A percentile compares a stretch with the other conserved stretches of the same genome.
These are phyloP conservation scores for Steatornis caripensis DNA, from an alignment of 2,113 vertebrate genomes.

Conservation along the genomic window DNA sequence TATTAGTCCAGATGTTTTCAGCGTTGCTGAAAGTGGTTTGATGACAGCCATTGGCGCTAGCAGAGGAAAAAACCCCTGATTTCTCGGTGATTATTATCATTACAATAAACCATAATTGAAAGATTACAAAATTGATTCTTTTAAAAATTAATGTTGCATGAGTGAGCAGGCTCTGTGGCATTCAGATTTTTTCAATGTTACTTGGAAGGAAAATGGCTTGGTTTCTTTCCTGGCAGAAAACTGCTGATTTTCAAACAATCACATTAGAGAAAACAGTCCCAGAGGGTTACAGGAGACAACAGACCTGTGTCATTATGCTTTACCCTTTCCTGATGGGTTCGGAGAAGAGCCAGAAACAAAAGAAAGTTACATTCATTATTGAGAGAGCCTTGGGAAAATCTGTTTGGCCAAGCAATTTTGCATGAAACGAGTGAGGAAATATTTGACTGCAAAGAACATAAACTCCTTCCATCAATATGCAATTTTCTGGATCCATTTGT, in stretches of 20 bases:
- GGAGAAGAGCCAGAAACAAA: slow-evolving; percentile 46
- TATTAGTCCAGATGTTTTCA: slow-evolving; percentile 56
- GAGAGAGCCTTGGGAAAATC: slow-evolving; percentile 39
- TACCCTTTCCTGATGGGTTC: slow-evolving; percentile 52
- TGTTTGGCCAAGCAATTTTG: slow-evolving; percentile 56
- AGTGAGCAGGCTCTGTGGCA: background rate
- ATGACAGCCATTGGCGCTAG: slow-evolving; percentile 1
- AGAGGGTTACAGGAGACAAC: slow-evolving; percentile 38
- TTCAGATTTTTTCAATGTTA: slow-evolving; percentile 20
- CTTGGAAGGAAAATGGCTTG: slow-evolving; percentile 28
- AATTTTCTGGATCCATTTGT: slow-evolving; percentile 59
- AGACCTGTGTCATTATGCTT: slow-evolving; percentile 43
- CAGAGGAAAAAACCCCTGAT: background rate
- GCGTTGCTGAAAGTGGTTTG: slow-evolving; percentile 14
- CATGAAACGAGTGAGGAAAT: slow-evolving; percentile 34
- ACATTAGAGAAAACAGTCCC: slow-evolving; percentile 42
- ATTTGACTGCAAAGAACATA: slow-evolving; percentile 58
- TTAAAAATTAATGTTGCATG: slow-evolving; percentile 64
- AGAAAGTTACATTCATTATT: slow-evolving; percentile 52
- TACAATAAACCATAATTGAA: slow-evolving; percentile 58
- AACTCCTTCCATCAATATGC: slow-evolving; percentile 54
- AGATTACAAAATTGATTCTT: slow-evolving; percentile 66
- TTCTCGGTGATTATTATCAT: slow-evolving; percentile 51
- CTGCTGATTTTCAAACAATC: slow-evolving; percentile 46
- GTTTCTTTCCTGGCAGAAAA: slow-evolving; percentile 49